These are phyloP conservation scores for Leptestheria dahalacensis DNA, from an alignment of 1,140 invertebrate species.

Conservation along the genomic window DNA sequence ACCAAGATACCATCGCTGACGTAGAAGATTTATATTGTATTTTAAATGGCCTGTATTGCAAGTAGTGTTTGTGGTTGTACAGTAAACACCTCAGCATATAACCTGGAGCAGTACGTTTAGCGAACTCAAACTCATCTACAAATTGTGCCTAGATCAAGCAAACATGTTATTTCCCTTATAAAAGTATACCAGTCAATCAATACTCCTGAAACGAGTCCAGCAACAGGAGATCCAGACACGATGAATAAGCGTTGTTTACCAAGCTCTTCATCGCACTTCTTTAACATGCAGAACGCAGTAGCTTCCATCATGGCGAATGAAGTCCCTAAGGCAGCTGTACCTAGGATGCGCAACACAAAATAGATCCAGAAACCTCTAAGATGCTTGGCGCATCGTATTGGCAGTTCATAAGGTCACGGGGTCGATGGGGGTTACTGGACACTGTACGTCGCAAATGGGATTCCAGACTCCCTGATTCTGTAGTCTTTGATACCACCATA, in stretches of 20 bases:
- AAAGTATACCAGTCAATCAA: slow-evolving; percentile 41
- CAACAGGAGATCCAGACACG: slow-evolving; percentile 60
- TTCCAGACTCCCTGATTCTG: background rate
- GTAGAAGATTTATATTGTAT: slow-evolving; percentile 60
- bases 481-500: background rate
- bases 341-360: slow-evolving; percentile 53
- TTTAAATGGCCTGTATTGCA: slow-evolving; percentile 51
- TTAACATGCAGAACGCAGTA: slow-evolving; percentile 60
- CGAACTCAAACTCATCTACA: no score
- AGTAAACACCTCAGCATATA: no score
- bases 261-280: slow-evolving; percentile 61
- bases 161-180: background rate
- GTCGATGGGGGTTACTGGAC: background rate
- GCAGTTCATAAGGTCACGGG: background rate
- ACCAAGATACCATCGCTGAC: slow-evolving; percentile 50
- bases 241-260: slow-evolving; percentile 61
- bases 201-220: slow-evolving; percentile 60
- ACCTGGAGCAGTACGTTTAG: no score
- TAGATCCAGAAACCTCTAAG: slow-evolving; percentile 57
- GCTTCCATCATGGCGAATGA: slow-evolving; percentile 68
- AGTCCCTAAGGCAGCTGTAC: slow-evolving; percentile 53
- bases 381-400: slow-evolving; percentile 50
- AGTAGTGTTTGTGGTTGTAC: no score
- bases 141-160: no score
- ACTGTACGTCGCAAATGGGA: background rate